Base-by-base conservation (phyloP, 2,113 vertebrate genomes). In the Atractosteus spatula region DNA sequence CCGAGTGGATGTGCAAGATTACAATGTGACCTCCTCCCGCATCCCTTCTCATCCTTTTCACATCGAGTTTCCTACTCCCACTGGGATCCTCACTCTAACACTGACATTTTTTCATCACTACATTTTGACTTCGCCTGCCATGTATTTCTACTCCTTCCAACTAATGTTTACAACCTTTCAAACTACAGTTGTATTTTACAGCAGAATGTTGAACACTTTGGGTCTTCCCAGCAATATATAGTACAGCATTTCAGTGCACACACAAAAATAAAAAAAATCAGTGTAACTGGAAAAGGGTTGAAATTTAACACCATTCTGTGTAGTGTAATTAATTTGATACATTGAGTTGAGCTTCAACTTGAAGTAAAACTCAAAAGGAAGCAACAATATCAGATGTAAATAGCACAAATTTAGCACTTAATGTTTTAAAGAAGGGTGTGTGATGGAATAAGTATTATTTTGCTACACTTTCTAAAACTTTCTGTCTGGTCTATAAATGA, bases 351-450 rank as follows among this genome's bases (percentile, higher is more conserved):
- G 29, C 29, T 29, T 29, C 29, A 29, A 29, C 29, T 29, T 29
- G 29, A 29, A 29, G 29, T 29, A 29, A 29, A 68, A 29, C 47
- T 1, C n/a, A 41, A 29, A 4, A 44, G 51, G 17, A 55, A 44
- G 51, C n/a, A 69, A 69, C 45, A 13, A 54, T 54, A 8, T 54
- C 29, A 13, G 67, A 41, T 56, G 54, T 41, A 17, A 69, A 29
- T 56, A 56, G 42, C 56, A 69, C 56, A 69, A 41, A 55, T 69
- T 29, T 29, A 29, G 67, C 47, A 55, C 51, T 69, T 51, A 17
- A 55, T 47, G 67, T 69, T 51, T 55, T 56, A 14, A 69, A 55
- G 42, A 29, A 41, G 17, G 56, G 14, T 12, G 47, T 4, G 29
- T 3, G 10, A 29, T 29, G 29, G 29, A 29, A 29, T 29, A 29